Base-by-base conservation (phyloP, 2,888 invertebrate species). In the Cloeon dipterum region DNA sequence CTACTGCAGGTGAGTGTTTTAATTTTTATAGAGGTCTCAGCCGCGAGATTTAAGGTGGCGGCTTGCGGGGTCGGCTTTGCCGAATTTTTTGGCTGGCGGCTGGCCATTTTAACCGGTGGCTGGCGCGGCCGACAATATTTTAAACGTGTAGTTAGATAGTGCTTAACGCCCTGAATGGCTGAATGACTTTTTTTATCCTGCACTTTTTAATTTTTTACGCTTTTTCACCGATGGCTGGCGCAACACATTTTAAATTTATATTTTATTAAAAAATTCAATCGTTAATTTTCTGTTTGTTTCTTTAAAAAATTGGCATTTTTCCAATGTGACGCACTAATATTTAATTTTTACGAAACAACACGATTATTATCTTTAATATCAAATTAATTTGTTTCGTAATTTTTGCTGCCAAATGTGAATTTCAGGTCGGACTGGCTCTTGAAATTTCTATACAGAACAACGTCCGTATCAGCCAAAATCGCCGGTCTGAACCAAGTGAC, bases 401-500 rank as follows among this genome's bases (percentile, higher is more conserved):
- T 36, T 36, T 17, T 25, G n/a, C 18, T 3, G 4, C 14, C 20
- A 7, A 5, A 5, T 4, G 33, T 11, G n/a, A 7, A 20, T 46
- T 47, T 10, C 48, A 65, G 65, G 21, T 59, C 61, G 21, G 73
- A 73, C 49, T 73, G 72, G 72, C 52, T 73, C 36, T 51, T 73
- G 41, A 65, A 67, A 52, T 71, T 72, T 48, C 50, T 74, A 34
- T 72, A 70, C 49, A 58, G 73, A 32, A 69, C 71, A 13, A 61
- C 71, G 37, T 66, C 68, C 17, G 66, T 65, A 39, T 62, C 65
- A 26, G 50, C 65, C 23, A 59, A 58, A 19, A 67, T 72, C 21
- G 70, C 71, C 20, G 72, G 72, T 4, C 57, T 70, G 3, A 59
- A 61, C 41, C 62, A 66, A 8, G 55, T 72, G 19, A 55, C 57